Conservation (phyloP, 92 coral and sea anemone species). For the Isaurus tuberculatus region DNA sequence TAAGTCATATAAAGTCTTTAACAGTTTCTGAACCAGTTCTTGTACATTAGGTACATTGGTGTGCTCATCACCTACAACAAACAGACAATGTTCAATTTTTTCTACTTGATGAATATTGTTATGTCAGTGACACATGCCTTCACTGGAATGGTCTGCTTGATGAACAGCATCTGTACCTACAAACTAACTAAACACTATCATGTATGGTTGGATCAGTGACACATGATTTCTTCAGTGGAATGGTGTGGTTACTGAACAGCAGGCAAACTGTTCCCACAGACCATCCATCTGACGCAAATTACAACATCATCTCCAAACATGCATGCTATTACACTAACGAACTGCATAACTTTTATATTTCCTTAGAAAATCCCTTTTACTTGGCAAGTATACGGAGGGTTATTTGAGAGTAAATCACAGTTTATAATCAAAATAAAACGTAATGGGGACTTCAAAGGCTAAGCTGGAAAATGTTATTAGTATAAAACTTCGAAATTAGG, state of each 20-base stretch:
- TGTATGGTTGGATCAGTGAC: slow-evolving; percentile 63
- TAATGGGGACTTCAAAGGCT: too few species aligned
- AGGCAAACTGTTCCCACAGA: slow-evolving; percentile 70
- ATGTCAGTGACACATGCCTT: slow-evolving; percentile 71
- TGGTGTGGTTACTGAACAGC: slow-evolving; percentile 65
- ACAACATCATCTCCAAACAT: slow-evolving; percentile 68
- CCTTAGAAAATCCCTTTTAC: slow-evolving; percentile 75
- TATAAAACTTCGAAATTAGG: too few species aligned
- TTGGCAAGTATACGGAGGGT: slow-evolving; percentile 59
- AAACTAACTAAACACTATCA: background rate
- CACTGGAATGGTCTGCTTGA: slow-evolving; percentile 62
- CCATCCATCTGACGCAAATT: slow-evolving; percentile 72
- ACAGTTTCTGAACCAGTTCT: slow-evolving; percentile 83
- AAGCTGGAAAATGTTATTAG: too few species aligned
- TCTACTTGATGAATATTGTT: background rate
- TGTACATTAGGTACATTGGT: slow-evolving; percentile 85
- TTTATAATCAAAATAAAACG: too few species aligned
- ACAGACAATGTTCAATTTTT: background rate
- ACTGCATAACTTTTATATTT: slow-evolving; percentile 9
- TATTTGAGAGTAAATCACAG: background rate
- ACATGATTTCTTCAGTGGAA: slow-evolving; percentile 64
- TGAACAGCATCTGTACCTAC: slow-evolving; percentile 65
- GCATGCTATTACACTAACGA: background rate
- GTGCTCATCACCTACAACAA: slow-evolving; percentile 82
- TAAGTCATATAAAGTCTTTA: slow-evolving; percentile 72